phyloP scores from a whole-genome alignment of 2,888 invertebrate species.

The Phorcus lineatus region DNA sequence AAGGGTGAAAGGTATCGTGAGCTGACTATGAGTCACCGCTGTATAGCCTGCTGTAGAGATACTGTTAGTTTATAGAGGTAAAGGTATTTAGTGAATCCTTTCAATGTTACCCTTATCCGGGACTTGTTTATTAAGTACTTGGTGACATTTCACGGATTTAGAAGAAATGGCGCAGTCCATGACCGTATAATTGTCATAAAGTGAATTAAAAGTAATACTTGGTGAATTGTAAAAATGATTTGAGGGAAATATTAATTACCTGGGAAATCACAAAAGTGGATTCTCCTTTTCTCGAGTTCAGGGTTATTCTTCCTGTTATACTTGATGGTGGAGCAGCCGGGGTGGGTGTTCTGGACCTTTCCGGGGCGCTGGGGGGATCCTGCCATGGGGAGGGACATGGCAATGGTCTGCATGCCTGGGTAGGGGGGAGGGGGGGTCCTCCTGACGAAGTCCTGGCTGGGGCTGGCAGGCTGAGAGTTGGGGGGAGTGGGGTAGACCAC shows the following conservation, averaged over 20 bases:
- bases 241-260: conserved; percentile 55
- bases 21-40: neutral
- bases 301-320: conserved; percentile 97
- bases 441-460: conserved; percentile 57
- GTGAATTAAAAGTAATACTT: too few relatives aligned
- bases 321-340: conserved; percentile 78
- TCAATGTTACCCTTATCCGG: neutral
- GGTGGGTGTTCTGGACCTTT: conserved; percentile 70
- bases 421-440: conserved; percentile 69
- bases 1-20: neutral
- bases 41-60: neutral
- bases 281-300: conserved; percentile 94
- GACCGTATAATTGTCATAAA: too few relatives aligned
- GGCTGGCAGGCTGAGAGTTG: conserved; percentile 68
- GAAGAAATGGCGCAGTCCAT: too few relatives aligned
- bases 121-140: neutral
- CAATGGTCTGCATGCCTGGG: conserved; percentile 51
- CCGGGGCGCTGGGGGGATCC: conserved; percentile 38
- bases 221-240: too few relatives aligned
- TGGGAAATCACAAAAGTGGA: conserved; percentile 96
- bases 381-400: conserved; percentile 37
- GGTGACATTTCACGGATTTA: too few relatives aligned
- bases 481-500: conserved; percentile 67
- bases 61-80: neutral
- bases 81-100: neutral